Evolutionary conservation across 2,113 vertebrate genomes (phyloP).

Genomic region (Recurvirostra avosetta): DNA sequence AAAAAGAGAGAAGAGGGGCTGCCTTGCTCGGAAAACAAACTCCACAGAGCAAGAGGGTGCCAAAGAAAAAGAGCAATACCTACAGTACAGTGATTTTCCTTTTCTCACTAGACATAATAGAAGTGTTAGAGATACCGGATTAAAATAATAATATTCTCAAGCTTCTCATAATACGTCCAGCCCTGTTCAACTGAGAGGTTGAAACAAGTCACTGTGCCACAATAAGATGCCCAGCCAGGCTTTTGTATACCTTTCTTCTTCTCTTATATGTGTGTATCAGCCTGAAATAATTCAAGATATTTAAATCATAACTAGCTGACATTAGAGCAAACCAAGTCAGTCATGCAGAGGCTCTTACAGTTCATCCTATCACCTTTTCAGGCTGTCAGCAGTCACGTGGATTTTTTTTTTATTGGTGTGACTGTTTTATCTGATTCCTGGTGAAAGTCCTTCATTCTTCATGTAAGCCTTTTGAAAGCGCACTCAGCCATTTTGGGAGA

Average conservation of each 20-base stretch:
- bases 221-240: neutral
- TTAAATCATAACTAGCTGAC: neutral
- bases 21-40: neutral
- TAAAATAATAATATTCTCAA: neutral
- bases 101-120: neutral
- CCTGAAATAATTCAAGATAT: neutral
- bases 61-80: neutral
- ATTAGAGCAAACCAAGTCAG: neutral
- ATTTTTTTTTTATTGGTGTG: neutral
- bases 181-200: neutral
- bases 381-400: neutral
- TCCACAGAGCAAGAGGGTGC: neutral
- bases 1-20: neutral
- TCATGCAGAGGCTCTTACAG: neutral
- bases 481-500: neutral
- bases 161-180: neutral
- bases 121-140: neutral
- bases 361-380: neutral
- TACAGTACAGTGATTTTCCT: neutral
- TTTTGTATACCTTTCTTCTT: neutral
- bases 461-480: accelerated
- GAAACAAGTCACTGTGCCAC: neutral
- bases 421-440: neutral
- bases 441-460: neutral
- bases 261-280: neutral